Base-by-base conservation (phyloP, 23 tunicate species). In the Phallusia fumigata region DNA sequence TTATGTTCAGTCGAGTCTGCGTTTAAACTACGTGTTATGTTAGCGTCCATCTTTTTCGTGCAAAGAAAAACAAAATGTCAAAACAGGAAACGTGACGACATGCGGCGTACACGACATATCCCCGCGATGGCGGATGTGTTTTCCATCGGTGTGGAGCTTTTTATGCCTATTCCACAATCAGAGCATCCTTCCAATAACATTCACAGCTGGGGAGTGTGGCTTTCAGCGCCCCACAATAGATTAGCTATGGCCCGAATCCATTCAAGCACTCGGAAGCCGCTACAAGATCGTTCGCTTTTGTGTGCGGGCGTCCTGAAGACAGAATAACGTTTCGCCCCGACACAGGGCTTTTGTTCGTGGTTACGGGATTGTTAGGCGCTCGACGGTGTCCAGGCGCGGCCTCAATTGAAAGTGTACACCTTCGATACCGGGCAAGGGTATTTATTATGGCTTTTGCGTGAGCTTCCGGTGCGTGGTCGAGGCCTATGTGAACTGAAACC, bases 401-500 rank as follows among this genome's bases (percentile, higher is more conserved):
- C 16, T 58, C 69, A 58, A 81, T 81, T 81, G 84, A 81, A 81
- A 81, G 84, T 81, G 77, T 33, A 65, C 76, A 58, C 83, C 53
- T 31, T 22, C 69, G 69, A 74, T 33, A 74, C n/a, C n/a, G 44
- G 78, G 44, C 78, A 32, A 28, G 28, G 36, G 53, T 30, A 81
- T 65, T 81, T 81, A 76, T 81, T 81, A 36, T 58, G 74, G 76
- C 52, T n/a, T 65, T 58, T 22, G 36, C 47, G 35, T 15, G 28
- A 3, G 69, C 77, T 81, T 81, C 84, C 84, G 84, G 84, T 65
- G 32, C 31, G 35, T 19, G 28, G 19, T 36, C 15, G 77, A 32
- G 52, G 31, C 30, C 53, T 45, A 65, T 81, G 84, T 81, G 84
- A 81, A 81, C 77, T 81, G 84, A 81, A 81, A 81, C 47, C 77